phyloP scores from a whole-genome alignment of 2,888 invertebrate species.

The Hymenopus coronatus region DNA sequence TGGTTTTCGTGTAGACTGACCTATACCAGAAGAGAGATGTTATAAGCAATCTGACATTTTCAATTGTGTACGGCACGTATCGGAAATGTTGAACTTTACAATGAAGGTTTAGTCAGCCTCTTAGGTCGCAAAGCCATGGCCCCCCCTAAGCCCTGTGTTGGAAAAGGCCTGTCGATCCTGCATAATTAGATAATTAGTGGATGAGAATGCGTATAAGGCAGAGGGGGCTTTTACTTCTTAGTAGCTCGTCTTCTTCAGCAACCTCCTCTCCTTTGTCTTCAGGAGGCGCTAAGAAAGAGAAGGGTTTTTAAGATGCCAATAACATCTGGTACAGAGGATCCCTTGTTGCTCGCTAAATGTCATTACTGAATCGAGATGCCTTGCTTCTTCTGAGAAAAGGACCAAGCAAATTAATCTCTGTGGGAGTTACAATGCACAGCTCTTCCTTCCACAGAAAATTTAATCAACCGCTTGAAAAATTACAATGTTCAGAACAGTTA shows the following conservation, averaged over 20 bases:
- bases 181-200: not conserved
- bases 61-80: too few relatives aligned
- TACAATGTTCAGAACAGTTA: not conserved
- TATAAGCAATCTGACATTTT: too few relatives aligned
- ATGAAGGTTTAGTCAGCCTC: not conserved
- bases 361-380: not conserved
- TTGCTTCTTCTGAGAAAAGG: not conserved
- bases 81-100: not conserved
- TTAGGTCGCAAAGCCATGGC: too few relatives aligned
- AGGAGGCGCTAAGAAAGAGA: not conserved
- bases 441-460: not conserved
- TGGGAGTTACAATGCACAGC: not conserved
- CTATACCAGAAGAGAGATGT: too few relatives aligned
- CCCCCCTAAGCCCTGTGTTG: too few relatives aligned
- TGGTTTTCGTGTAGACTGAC: too few relatives aligned
- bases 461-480: not conserved
- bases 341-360: not conserved
- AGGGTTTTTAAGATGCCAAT: constrained; percentile 23
- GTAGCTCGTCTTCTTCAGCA: not conserved
- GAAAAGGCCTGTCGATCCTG: not conserved
- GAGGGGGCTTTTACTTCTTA: not conserved
- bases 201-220: not conserved
- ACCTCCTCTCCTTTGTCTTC: not conserved
- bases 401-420: not conserved
- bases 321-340: constrained; percentile 5